Evolutionary conservation across 2,797 vertebrate genomes (phyloP).

Genomic region (Helarctos malayanus): DNA sequence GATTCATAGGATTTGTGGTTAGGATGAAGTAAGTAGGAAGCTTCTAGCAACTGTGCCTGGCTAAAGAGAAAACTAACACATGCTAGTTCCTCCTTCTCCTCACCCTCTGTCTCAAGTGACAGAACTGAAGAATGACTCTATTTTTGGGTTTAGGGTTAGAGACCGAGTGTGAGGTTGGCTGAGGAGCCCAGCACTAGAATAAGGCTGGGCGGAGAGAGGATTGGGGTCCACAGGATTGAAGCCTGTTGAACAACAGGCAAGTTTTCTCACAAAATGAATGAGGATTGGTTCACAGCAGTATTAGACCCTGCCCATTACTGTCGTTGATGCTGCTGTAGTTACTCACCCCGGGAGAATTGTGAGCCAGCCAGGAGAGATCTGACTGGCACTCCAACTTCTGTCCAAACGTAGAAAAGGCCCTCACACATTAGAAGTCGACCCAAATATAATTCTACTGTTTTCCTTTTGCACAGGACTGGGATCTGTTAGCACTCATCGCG

Average conservation of each 20-base stretch:
- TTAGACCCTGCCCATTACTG: neutral
- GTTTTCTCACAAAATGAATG: neutral
- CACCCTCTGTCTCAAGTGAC: neutral
- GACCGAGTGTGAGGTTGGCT: neutral
- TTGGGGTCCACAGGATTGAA: neutral
- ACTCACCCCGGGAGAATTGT: neutral
- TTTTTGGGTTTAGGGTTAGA: neutral
- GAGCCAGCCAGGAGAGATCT: slow-evolving; percentile 3
- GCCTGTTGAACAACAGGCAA: neutral
- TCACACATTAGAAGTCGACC: slow-evolving; percentile 45
- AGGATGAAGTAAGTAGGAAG: neutral
- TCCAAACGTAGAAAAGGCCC: slow-evolving; percentile 34
- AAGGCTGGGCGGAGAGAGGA: neutral
- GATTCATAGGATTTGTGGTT: neutral
- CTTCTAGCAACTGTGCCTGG: neutral
- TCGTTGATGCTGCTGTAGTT: neutral
- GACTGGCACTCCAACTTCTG: neutral
- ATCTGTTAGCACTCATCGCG: slow-evolving; percentile 82
- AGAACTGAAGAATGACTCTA: neutral
- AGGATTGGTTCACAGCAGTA: neutral
- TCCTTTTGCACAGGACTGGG: slow-evolving; percentile 60
- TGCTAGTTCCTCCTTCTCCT: neutral
- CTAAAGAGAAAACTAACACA: neutral
- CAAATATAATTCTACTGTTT: slow-evolving; percentile 65
- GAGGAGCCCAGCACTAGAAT: neutral